Conservation (phyloP, 1,140 invertebrate species). For the Vanessa atalanta region DNA sequence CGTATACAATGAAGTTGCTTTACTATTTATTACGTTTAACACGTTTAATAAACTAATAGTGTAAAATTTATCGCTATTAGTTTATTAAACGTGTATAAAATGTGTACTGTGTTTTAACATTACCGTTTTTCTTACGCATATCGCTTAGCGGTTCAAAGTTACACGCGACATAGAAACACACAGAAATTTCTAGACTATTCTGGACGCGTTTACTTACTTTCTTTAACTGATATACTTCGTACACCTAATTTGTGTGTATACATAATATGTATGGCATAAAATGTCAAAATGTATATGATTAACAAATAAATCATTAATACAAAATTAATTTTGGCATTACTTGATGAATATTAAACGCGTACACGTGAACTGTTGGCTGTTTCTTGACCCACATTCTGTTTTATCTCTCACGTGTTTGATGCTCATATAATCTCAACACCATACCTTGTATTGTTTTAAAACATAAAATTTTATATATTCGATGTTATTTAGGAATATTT, state of each 20-base stretch:
- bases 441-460: not conserved
- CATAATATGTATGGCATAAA: not conserved
- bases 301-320: not conserved
- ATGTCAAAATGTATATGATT: not conserved
- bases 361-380: conserved; percentile 34
- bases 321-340: not conserved
- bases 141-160: not conserved
- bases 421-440: not conserved
- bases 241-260: too few species aligned
- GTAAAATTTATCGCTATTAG: too few species aligned
- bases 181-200: conserved; percentile 3
- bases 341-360: not conserved
- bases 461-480: too few species aligned
- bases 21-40: too few species aligned
- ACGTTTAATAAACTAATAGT: too few species aligned
- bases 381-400: conserved; percentile 41
- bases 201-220: not conserved
- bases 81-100: too few species aligned
- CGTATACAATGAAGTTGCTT: too few species aligned
- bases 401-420: conserved; percentile 37
- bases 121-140: not conserved
- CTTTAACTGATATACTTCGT: not conserved
- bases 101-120: not conserved
- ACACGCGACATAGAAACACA: not conserved
- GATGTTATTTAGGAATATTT: not conserved